Evolutionary conservation across 2,888 invertebrate genomes (phyloP).

Genomic region (Altica lythri): DNA sequence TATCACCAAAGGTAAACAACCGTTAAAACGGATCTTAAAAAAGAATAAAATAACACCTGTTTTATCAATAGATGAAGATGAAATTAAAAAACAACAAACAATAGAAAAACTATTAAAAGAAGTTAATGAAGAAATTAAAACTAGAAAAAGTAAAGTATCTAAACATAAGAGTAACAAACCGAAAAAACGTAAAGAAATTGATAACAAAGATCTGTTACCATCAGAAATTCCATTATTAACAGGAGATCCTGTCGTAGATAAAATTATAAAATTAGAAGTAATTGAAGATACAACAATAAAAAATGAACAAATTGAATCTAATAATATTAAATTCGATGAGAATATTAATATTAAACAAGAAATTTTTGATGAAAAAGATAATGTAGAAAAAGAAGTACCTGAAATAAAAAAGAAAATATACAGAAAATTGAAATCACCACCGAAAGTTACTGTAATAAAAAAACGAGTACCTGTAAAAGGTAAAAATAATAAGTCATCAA

Average conservation of each 20-base stretch:
- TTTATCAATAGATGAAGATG: constrained; percentile 37
- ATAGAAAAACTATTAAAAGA: constrained; percentile 27
- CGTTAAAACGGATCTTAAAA: constrained; percentile 43
- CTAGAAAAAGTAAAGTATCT: constrained; percentile 14
- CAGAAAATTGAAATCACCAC: constrained; percentile 36
- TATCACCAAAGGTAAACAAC: constrained; percentile 39
- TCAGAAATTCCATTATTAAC: neutral
- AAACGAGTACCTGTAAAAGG: constrained; percentile 31
- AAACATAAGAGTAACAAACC: constrained; percentile 22
- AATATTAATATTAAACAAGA: no score
- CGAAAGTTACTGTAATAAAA: constrained; percentile 40
- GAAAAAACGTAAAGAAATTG: constrained; percentile 12
- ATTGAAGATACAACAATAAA: constrained; percentile 5
- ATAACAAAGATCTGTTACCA: neutral
- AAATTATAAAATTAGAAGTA: constrained; percentile 9
- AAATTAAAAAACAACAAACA: constrained; percentile 33
- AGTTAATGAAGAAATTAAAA: constrained; percentile 29
- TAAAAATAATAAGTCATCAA: constrained; percentile 28
- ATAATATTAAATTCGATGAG: no score
- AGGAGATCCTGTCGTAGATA: constrained; percentile 1
- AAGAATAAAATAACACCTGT: constrained; percentile 44
- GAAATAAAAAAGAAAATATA: constrained; percentile 24
- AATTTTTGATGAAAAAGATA: constrained; percentile 31
- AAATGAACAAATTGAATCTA: constrained; percentile 15
- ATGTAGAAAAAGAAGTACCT: constrained; percentile 40